Evolutionary conservation across 2,888 invertebrate genomes (phyloP).

Genomic region (Panzeria rudis): DNA sequence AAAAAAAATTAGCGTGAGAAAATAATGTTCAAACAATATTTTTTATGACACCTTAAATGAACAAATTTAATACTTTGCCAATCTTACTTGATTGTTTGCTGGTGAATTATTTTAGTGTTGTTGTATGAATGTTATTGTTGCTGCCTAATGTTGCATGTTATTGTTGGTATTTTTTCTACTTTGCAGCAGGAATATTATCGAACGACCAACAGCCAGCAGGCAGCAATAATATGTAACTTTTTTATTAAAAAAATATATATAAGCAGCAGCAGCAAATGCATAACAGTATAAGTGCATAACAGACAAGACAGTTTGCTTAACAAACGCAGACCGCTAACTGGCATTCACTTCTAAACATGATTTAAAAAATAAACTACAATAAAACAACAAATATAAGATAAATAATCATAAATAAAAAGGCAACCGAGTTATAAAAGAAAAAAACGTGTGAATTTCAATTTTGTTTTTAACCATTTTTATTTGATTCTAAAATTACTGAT

Average conservation of each 20-base stretch:
- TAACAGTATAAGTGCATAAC: constrained; percentile 38
- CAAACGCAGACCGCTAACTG: constrained; percentile 46
- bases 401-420: constrained; percentile 45
- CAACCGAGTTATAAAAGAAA: neutral
- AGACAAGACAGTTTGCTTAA: constrained; percentile 28
- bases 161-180: constrained; percentile 16
- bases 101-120: constrained; percentile 52
- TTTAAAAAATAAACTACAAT: constrained; percentile 10
- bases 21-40: constrained; percentile 65
- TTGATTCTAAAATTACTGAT: constrained; percentile 37
- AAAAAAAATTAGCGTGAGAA: constrained; percentile 69
- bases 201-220: constrained; percentile 35
- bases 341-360: constrained; percentile 63
- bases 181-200: constrained; percentile 43
- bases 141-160: neutral
- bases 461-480: constrained; percentile 33
- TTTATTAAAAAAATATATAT: constrained; percentile 6
- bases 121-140: constrained; percentile 11
- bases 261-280: constrained; percentile 4
- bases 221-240: constrained; percentile 39
- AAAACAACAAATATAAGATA: constrained; percentile 37
- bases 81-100: constrained; percentile 57
- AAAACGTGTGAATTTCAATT: constrained; percentile 66
- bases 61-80: constrained; percentile 56
- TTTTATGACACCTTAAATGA: constrained; percentile 71